These are phyloP conservation scores for Poecilobothrus nobilitatus DNA, from an alignment of 2,888 invertebrate genomes.

Conservation along the genomic window DNA sequence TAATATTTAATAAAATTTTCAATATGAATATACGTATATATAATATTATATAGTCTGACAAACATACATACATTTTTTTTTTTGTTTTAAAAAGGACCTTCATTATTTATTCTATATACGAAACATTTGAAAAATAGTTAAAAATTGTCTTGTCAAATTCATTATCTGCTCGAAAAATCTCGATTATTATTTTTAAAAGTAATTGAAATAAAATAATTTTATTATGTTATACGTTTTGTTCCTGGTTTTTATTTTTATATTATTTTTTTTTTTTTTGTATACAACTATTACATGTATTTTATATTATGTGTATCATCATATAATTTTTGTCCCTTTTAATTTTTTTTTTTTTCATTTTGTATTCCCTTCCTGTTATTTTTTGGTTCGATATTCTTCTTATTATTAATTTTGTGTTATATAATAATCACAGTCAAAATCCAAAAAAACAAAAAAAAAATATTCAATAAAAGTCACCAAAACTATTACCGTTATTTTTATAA, in stretches of 20 bases:
- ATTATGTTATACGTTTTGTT: neutral
- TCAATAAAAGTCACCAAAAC: too few species aligned
- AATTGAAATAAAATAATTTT: constrained; percentile 6
- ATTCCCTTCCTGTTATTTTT: neutral
- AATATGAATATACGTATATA: too few species aligned
- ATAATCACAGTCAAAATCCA: neutral
- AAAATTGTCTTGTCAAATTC: constrained; percentile 6
- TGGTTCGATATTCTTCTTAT: neutral
- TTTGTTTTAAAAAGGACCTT: neutral
- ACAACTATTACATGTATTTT: too few species aligned
- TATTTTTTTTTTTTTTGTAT: too few species aligned
- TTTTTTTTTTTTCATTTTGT: neutral
- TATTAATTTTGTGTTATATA: neutral
- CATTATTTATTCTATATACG: constrained; percentile 4
- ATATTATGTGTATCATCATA: too few species aligned
- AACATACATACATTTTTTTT: neutral
- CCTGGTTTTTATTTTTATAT: too few species aligned
- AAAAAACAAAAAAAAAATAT: too few species aligned
- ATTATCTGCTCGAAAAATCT: neutral
- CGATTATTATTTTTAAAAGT: constrained; percentile 6
- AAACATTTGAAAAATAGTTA: neutral
- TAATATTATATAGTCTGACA: neutral
- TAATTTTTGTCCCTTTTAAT: too few species aligned
- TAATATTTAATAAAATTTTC: too few species aligned
- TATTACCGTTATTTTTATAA: too few species aligned